Evolutionary conservation across 2,113 vertebrate genomes (phyloP).

Genomic region (Litocranius walleri): DNA sequence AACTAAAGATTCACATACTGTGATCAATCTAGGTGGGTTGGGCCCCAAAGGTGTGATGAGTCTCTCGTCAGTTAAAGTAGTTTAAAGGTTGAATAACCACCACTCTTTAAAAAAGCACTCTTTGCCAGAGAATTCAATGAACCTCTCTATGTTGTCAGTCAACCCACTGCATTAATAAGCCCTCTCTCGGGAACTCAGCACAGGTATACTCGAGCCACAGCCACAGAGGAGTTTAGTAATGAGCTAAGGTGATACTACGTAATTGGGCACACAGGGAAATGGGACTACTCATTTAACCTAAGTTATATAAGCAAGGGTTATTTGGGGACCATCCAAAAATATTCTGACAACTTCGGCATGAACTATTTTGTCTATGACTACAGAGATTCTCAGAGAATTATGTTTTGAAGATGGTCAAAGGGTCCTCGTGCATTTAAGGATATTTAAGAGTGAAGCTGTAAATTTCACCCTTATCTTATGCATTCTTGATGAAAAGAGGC

Average conservation of each 20-base stretch:
- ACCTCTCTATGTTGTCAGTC: neutral
- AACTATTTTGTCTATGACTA: neutral
- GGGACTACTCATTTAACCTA: neutral
- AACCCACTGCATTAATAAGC: neutral
- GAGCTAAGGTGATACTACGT: neutral
- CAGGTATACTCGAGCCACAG: neutral
- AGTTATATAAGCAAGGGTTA: neutral
- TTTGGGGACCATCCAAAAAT: neutral
- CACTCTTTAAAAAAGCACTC: neutral
- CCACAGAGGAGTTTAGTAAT: slow-evolving; percentile 38
- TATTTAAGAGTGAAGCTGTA: neutral
- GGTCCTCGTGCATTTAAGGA: neutral
- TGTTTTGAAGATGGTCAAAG: neutral
- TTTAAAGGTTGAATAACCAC: neutral
- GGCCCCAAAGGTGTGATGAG: neutral
- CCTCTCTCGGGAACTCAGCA: neutral
- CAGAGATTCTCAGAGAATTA: neutral
- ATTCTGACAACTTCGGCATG: neutral
- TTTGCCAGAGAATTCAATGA: neutral
- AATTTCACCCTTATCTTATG: neutral
- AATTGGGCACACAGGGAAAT: slow-evolving; percentile 39
- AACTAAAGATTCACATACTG: neutral
- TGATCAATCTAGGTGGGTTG: neutral
- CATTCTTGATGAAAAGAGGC: neutral
- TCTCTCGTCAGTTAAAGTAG: neutral